These are phyloP conservation scores for Ptiloglossa arizonensis DNA, from an alignment of 1,140 invertebrate genomes.

Conservation along the genomic window DNA sequence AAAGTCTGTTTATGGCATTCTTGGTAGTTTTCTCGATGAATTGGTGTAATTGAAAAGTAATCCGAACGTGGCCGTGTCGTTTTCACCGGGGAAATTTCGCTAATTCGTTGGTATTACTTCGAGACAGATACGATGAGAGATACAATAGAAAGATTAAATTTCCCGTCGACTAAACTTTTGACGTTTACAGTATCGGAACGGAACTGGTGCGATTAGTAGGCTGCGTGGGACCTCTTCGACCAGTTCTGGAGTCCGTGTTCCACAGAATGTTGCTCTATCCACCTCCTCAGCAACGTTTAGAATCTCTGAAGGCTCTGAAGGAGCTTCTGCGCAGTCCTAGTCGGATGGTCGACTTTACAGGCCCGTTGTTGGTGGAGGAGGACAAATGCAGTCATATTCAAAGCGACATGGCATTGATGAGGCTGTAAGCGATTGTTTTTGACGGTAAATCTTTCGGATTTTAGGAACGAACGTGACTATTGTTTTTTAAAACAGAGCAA, in stretches of 20 bases:
- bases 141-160: too few relatives aligned
- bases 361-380: constrained; percentile 87
- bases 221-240: constrained; percentile 90
- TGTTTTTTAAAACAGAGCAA: constrained; percentile 84
- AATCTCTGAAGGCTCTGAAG: constrained; percentile 91
- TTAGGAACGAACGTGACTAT: not conserved
- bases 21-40: too few relatives aligned
- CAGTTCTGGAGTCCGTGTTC: constrained; percentile 95
- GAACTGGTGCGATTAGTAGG: constrained; percentile 94
- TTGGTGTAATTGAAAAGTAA: too few relatives aligned
- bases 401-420: constrained; percentile 93
- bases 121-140: too few relatives aligned
- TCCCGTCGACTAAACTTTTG: not conserved
- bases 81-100: too few relatives aligned
- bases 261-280: constrained; percentile 95
- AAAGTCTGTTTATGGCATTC: too few relatives aligned
- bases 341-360: constrained; percentile 87
- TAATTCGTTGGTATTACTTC: too few relatives aligned
- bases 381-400: constrained; percentile 88
- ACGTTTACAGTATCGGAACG: constrained; percentile 89
- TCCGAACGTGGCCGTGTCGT: too few relatives aligned
- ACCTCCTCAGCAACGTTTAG: constrained; percentile 90
- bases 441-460: not conserved
- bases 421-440: constrained; percentile 86
- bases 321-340: constrained; percentile 89